Conservation (phyloP, 1,140 invertebrate genomes). For the Platorchestia sp. region DNA sequence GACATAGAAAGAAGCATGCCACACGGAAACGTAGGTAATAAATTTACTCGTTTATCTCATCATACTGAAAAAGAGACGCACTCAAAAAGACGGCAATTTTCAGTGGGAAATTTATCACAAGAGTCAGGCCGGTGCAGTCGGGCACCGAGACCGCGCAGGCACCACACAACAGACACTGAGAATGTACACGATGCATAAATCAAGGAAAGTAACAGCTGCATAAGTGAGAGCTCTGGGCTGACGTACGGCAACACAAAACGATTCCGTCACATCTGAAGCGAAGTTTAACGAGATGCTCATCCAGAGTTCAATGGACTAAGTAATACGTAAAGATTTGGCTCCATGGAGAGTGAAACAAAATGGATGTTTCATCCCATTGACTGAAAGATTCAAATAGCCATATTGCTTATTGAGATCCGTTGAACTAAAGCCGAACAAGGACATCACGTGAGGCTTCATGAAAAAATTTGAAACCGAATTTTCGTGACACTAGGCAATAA, state of each 20-base stretch:
- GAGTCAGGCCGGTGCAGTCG: no score
- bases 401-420: neutral
- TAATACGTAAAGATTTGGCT: neutral
- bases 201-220: neutral
- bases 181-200: neutral
- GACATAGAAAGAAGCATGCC: neutral
- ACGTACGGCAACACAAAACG: neutral
- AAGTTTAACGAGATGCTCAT: neutral
- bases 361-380: neutral
- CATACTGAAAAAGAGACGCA: neutral
- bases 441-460: neutral
- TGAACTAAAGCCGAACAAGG: neutral
- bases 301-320: neutral
- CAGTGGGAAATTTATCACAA: neutral
- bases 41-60: neutral
- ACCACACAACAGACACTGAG: neutral
- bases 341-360: neutral
- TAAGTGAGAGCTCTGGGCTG: neutral
- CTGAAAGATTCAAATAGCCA: neutral
- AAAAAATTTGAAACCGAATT: neutral
- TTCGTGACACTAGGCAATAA: neutral
- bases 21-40: neutral
- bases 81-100: neutral
- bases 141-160: neutral
- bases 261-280: neutral